Conservation (phyloP, 2,113 vertebrate species). For the Chelonoidis abingdonii region DNA sequence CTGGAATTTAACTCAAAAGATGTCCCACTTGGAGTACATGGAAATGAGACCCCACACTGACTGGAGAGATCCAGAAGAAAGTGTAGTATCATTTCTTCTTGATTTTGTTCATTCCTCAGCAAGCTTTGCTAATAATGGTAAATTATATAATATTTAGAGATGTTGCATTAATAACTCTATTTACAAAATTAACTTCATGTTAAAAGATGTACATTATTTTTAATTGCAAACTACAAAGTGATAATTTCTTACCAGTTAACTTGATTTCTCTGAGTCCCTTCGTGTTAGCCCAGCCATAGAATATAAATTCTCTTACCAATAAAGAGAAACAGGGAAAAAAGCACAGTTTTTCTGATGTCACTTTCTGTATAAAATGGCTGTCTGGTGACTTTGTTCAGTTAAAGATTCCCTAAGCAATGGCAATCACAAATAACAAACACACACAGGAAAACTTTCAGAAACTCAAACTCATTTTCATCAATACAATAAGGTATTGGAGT, state of each 20-base stretch:
- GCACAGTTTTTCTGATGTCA: background rate
- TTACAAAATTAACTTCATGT: background rate
- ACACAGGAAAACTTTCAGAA: background rate
- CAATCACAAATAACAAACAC: background rate
- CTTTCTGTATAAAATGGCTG: background rate
- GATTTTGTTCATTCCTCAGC: slow-evolving; percentile 82
- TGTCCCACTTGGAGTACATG: slow-evolving; percentile 71
- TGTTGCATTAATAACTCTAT: background rate
- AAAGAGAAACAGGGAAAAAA: background rate
- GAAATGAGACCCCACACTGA: slow-evolving; percentile 87
- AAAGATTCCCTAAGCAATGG: background rate
- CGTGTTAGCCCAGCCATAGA: background rate
- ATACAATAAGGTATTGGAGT: background rate
- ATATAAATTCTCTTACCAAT: background rate
- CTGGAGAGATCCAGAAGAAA: slow-evolving; percentile 89
- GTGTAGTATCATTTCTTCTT: slow-evolving; percentile 88
- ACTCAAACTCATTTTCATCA: background rate
- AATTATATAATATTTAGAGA: slow-evolving; percentile 56
- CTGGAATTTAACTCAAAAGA: slow-evolving; percentile 74
- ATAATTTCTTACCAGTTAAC: background rate
- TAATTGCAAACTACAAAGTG: background rate
- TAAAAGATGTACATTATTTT: background rate
- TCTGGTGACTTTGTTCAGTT: background rate
- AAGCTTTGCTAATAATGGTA: slow-evolving; percentile 79
- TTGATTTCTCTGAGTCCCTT: background rate